Evolutionary conservation across 2,797 vertebrate genomes (phyloP).

Genomic region (Tenualosa ilisha): DNA sequence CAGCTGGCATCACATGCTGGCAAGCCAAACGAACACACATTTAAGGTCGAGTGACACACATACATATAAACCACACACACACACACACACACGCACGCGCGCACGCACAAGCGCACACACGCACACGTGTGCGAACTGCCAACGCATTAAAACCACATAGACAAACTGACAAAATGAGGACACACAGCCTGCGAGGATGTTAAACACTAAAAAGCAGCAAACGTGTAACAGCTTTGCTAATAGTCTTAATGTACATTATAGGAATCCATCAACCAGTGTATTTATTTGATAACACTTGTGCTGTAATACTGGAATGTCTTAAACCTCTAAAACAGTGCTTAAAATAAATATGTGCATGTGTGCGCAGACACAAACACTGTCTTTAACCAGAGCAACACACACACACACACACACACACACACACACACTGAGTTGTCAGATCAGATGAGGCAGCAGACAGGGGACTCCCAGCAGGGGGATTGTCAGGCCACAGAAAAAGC

Average conservation of each 20-base stretch:
- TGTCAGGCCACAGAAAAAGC: conserved; percentile 25
- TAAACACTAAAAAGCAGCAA: background rate
- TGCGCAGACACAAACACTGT: background rate
- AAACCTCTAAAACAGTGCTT: background rate
- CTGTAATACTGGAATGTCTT: background rate
- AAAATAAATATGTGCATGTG: background rate
- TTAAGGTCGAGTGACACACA: background rate
- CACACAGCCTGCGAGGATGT: background rate
- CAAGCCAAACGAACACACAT: background rate
- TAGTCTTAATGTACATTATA: too few relatives aligned
- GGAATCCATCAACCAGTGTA: too few relatives aligned
- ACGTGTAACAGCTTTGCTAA: background rate
- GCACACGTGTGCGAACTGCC: background rate
- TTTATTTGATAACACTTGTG: background rate
- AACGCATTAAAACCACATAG: conserved; percentile 16
- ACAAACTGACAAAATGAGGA: background rate
- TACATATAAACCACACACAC: background rate
- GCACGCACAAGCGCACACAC: background rate
- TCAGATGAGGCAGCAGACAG: conserved; percentile 25
- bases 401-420: conserved; percentile 25
- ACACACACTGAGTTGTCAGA: background rate
- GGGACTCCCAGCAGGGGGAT: conserved; percentile 42
- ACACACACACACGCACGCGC: background rate
- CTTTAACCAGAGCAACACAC: background rate
- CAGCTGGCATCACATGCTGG: background rate